Conservation (phyloP, 2,888 invertebrate genomes). For the Blastobasis lacticolella region DNA sequence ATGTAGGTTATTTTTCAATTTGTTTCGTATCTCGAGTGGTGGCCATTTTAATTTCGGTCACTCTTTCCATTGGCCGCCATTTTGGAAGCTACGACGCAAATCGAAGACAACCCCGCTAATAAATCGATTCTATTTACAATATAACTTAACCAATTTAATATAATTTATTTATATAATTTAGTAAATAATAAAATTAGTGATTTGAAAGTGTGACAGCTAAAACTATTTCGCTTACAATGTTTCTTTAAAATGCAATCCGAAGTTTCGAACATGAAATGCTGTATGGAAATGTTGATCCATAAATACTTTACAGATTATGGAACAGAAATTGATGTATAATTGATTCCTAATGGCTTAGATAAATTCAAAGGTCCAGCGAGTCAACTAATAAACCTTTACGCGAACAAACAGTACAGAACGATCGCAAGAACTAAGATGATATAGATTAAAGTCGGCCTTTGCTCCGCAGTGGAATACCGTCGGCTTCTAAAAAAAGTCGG, state of each 20-base stretch:
- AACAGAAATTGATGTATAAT: background rate
- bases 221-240: slow-evolving; percentile 8
- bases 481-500: too few species aligned
- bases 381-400: background rate
- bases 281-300: slow-evolving; percentile 30
- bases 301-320: background rate
- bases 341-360: background rate
- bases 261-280: slow-evolving; percentile 27
- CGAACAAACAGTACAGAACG: too few species aligned
- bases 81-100: too few species aligned
- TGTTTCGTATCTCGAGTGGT: too few species aligned
- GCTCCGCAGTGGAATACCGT: too few species aligned
- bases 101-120: too few species aligned
- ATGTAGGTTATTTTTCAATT: too few species aligned
- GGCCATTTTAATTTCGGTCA: too few species aligned
- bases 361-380: background rate
- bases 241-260: slow-evolving; percentile 32
- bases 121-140: slow-evolving; percentile 60
- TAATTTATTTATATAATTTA: background rate
- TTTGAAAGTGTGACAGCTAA: slow-evolving; percentile 6
- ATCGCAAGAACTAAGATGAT: too few species aligned
- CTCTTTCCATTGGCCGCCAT: too few species aligned
- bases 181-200: background rate
- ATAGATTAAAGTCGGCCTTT: too few species aligned
- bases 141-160: slow-evolving; percentile 27